phyloP scores from a whole-genome alignment of 2,888 invertebrate species.

The Palloptera scutellata region DNA sequence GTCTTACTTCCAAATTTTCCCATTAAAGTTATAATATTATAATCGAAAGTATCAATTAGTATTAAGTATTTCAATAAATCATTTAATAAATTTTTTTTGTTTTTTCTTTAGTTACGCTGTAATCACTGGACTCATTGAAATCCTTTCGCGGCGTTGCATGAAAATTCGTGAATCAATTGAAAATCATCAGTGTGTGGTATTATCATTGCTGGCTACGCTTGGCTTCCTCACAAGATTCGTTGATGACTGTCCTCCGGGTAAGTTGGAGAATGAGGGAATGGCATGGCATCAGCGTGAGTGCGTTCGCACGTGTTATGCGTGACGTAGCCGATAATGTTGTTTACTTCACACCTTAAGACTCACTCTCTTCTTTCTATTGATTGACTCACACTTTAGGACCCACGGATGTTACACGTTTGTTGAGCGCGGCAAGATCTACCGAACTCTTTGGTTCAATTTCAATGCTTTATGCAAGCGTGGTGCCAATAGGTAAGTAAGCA shows the following conservation, averaged over 20 bases:
- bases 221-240: slow-evolving; percentile 63
- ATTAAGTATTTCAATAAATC: neutral
- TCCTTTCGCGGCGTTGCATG: slow-evolving; percentile 75
- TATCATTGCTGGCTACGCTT: slow-evolving; percentile 62
- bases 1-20: too few relatives aligned
- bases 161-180: slow-evolving; percentile 73
- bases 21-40: too few relatives aligned
- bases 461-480: slow-evolving; percentile 60
- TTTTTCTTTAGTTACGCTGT: slow-evolving; percentile 74
- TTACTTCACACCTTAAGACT: slow-evolving; percentile 39
- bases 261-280: slow-evolving; percentile 36
- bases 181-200: slow-evolving; percentile 61
- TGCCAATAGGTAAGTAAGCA: slow-evolving; percentile 60
- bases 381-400: slow-evolving; percentile 50
- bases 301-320: neutral
- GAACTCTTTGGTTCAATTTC: slow-evolving; percentile 63
- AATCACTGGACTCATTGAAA: slow-evolving; percentile 81
- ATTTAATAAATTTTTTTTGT: neutral
- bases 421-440: slow-evolving; percentile 60
- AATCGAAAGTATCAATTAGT: too few relatives aligned
- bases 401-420: slow-evolving; percentile 61
- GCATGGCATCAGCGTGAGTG: neutral
- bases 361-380: slow-evolving; percentile 21
- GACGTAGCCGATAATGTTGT: slow-evolving; percentile 25
- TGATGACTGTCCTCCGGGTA: slow-evolving; percentile 63